Percentiles rank a stretch among this genome's conserved stretches.
These are phyloP conservation scores for Psilopsiagon aurifrons DNA, from an alignment of 2,113 vertebrate genomes.

Conservation along the genomic window DNA sequence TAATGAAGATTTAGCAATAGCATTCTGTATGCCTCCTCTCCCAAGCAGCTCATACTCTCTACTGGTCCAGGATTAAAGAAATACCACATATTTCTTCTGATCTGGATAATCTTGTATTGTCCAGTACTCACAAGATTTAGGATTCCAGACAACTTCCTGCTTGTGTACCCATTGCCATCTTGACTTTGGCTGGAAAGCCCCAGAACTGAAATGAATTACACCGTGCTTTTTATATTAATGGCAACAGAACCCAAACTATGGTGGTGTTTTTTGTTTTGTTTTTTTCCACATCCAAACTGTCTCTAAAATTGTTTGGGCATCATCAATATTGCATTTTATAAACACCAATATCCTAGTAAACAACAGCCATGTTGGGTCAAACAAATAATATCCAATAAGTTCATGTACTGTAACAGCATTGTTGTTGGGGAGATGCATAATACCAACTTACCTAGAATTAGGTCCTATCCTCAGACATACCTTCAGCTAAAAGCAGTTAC, in stretches of 20 bases:
- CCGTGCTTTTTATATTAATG: not conserved
- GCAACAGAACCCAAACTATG: not conserved
- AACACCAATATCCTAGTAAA: not conserved
- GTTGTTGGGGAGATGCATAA: not conserved
- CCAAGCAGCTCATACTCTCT: not conserved
- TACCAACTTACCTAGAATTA: not conserved
- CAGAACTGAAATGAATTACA: not conserved
- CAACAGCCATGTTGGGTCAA: not conserved
- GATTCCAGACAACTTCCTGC: not conserved
- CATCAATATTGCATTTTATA: not conserved
- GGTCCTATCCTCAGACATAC: not conserved
- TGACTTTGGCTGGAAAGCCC: not conserved
- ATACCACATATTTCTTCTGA: not conserved
- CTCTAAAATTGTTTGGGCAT: not conserved
- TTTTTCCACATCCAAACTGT: not conserved
- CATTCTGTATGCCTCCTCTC: not conserved
- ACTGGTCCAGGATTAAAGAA: not conserved
- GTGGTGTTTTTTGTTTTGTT: not conserved
- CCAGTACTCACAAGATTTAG: not conserved
- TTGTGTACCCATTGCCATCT: not conserved
- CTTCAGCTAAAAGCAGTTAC: not conserved
- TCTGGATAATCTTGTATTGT: not conserved
- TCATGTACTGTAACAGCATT: not conserved
- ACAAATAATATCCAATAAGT: not conserved
- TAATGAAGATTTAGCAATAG: not conserved